Evolutionary conservation across 2,797 vertebrate species (phyloP).

Genomic region (Vultur gryphus): DNA sequence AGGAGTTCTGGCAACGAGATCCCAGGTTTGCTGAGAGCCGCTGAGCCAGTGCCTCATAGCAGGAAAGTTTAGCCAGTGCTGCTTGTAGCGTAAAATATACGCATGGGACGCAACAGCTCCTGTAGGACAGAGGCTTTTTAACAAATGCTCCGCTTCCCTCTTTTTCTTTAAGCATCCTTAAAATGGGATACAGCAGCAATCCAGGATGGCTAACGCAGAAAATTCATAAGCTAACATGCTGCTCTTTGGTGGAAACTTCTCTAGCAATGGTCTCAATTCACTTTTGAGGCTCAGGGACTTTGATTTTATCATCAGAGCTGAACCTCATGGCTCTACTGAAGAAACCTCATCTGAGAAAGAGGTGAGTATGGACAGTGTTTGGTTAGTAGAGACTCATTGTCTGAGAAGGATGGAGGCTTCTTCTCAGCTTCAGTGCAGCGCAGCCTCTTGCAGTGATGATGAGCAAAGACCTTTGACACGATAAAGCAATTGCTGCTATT

Average conservation of each 20-base stretch:
- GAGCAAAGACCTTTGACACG: background rate
- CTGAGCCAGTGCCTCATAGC: background rate
- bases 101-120: background rate
- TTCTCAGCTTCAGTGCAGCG: background rate
- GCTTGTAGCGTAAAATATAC: background rate
- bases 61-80: background rate
- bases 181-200: background rate
- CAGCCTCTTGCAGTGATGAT: background rate
- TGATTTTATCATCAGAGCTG: background rate
- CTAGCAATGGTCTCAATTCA: background rate
- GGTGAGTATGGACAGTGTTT: background rate
- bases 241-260: background rate
- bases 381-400: background rate
- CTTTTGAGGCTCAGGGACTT: background rate
- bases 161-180: background rate
- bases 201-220: background rate
- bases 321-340: background rate
- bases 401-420: background rate
- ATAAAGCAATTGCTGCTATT: background rate
- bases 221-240: background rate
- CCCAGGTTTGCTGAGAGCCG: background rate
- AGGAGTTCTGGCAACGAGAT: background rate
- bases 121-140: background rate
- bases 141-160: background rate
- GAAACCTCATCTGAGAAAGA: background rate